A percentile compares a stretch with the other conserved stretches of the same genome.
phyloP scores from a whole-genome alignment of 2,888 invertebrate genomes.

The Philhelius pedissequus region DNA sequence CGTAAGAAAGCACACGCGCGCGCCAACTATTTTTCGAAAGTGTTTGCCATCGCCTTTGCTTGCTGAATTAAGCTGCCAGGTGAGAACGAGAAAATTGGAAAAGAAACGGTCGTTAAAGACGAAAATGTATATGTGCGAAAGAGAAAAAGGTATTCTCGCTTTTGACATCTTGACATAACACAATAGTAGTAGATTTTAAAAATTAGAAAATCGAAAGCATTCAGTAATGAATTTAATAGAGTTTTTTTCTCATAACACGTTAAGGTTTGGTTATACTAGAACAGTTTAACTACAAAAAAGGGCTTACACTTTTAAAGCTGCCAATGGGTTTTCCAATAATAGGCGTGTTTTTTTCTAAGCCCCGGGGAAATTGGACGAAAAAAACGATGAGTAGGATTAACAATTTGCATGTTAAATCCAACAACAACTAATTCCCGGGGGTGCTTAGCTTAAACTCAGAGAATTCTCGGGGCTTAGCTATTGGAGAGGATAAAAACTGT shows the following conservation, averaged over 20 bases:
- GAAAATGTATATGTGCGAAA: constrained; percentile 6
- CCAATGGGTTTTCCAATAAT: no score
- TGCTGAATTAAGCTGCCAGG: not conserved
- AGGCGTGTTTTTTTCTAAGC: no score
- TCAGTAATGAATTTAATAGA: not conserved
- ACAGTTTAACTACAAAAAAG: no score
- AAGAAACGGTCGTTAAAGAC: constrained; percentile 13
- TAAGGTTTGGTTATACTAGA: not conserved
- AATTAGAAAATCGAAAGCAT: not conserved
- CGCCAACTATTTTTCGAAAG: constrained; percentile 59
- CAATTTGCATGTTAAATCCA: no score
- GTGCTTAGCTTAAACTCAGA: no score
- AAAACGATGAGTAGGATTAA: no score
- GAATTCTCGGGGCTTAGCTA: no score
- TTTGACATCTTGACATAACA: constrained; percentile 32
- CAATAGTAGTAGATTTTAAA: not conserved
- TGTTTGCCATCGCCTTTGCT: constrained; percentile 30
- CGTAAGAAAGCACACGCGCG: constrained; percentile 58
- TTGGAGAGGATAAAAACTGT: no score
- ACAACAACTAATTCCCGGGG: no score
- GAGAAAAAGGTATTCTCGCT: not conserved
- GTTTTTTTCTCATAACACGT: not conserved
- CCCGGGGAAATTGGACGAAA: no score
- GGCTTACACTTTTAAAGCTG: no score
- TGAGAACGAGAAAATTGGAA: constrained; percentile 40